Evolutionary conservation across 2,888 invertebrate species (phyloP), one percentile per base, ranked within the genome.

Genomic region (Microplitis deprimator): DNA sequence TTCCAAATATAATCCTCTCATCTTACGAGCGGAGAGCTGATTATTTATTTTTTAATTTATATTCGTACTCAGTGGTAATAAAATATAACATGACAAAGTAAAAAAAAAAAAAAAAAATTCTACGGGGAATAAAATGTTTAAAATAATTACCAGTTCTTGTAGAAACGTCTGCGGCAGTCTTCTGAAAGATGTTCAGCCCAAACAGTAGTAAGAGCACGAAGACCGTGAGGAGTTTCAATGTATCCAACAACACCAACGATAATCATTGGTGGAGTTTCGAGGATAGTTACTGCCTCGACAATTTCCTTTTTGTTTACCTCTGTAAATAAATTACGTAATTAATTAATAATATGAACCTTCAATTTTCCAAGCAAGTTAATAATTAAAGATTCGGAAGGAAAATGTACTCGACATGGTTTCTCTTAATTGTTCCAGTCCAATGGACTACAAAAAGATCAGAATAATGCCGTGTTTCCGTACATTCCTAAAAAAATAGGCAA

Each of bases 271-370:
- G 99, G 99, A 3, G 99, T 95, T 92, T 99, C 99, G 85, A 99
- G 92, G 87, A 99, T 95, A 39, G 99, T 99, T 1, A 99, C 99
- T 68, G 98, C 97, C 91, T 99, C 99, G 38, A 99, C 98, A 79
- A 99, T 97, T 91, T 99, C 99, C 91, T 99, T 99, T 92, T 99
- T 99, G 93, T 99, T 98, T 81, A 98, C 96, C 93, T 99, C 98
- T 97, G 90, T 61, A 75, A 85, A 77, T 20, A 61, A 68, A 65
- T 74, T 81, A 77, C 16, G 79, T 65, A 68, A 74, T 60, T 60
- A 5, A 39, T 68, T 20, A 78, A 69, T 59, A 73, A 17, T 10
- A 76, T n/a, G 41, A 40, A 10, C 8, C 69, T 71, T 64, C 62
- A 10, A 20, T 70, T 62, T 60, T 68, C 64, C 39, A 20, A 69